A percentile compares a stretch with the other conserved stretches of the same genome.
Evolutionary conservation across 2,888 invertebrate genomes (phyloP).

Genomic region (Druceiella hillmani): DNA sequence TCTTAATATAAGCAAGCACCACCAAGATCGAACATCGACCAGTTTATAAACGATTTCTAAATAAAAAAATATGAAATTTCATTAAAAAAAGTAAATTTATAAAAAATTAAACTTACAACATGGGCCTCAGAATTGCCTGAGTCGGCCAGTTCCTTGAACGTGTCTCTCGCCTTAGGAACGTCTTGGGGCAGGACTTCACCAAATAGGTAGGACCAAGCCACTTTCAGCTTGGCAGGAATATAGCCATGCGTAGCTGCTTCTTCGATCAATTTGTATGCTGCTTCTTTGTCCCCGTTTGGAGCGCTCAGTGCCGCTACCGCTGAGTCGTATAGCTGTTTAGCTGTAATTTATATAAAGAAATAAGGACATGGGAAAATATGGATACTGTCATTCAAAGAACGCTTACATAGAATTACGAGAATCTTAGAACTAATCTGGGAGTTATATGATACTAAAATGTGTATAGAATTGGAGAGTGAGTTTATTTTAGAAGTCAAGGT

Average conservation of each 20-base stretch:
- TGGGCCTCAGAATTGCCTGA: conserved; percentile 84
- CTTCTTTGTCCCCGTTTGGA: conserved; percentile 62
- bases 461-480: no score
- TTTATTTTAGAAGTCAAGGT: no score
- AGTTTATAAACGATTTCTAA: no score
- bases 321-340: conserved; percentile 66
- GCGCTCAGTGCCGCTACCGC: conserved; percentile 68
- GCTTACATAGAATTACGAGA: no score
- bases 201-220: conserved; percentile 86
- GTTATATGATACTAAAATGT: no score
- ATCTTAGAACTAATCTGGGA: no score
- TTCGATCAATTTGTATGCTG: conserved; percentile 70
- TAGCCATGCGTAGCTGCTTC: conserved; percentile 80
- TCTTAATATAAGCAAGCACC: no score
- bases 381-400: no score
- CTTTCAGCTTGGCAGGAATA: conserved; percentile 69
- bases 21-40: no score
- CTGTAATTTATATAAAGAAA: conserved; percentile 44
- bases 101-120: conserved; percentile 54
- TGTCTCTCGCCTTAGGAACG: conserved; percentile 64
- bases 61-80: no score
- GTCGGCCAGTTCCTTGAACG: conserved; percentile 70
- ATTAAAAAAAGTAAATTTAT: conserved; percentile 6
- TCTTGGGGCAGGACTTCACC: conserved; percentile 77
- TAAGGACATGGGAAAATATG: no score